Base-by-base conservation (phyloP, 2,797 vertebrate genomes). In the Sparidentex hasta region DNA sequence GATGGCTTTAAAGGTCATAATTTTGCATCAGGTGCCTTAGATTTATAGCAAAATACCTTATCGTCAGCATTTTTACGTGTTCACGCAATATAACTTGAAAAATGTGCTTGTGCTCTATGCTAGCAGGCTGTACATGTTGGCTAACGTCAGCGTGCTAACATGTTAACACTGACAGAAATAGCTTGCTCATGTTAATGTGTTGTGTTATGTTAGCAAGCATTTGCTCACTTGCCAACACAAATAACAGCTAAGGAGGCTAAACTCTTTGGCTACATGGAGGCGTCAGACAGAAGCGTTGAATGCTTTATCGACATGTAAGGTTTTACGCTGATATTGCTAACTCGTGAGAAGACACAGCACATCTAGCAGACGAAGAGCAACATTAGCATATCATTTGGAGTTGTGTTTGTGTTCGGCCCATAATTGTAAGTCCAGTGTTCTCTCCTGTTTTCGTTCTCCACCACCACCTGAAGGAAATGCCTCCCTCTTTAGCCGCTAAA, bases 291-390 rank as follows among this genome's bases (percentile, higher is more conserved):
- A 25, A 51, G 14, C 27, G 52, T 2, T 16, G 6, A 41, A 59
- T n/a, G 41, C 29, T n/a, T 27, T 52, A 44, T 8, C 48, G 50
- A 55, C 48, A 59, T 25, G 41, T 41, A 38, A 38, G 14, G 3
- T 27, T 43, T 16, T 43, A 23, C 51, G 59, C 21, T 50, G 16
- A 23, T 16, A 4, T 2, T 9, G 38, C 44, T 44, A 51, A 65
- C 5, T 38, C n/a, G 4, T 52, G 44, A 13, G 50, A 27, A 16
- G 52, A 44, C n/a, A 4, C 27, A n/a, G 25, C 12, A 52, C 66
- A 76, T 50, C 6, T 18, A 61, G 48, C 65, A 50, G 25, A 76
- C 23, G 47, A 11, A 7, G 13, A 71, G 61, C 25, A 7, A 18
- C 52, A 11, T 55, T 43, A 47, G 33, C 20, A 33, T 68, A n/a